Evolutionary conservation across 2,888 invertebrate species (phyloP).

Genomic region (Phortica okadai): DNA sequence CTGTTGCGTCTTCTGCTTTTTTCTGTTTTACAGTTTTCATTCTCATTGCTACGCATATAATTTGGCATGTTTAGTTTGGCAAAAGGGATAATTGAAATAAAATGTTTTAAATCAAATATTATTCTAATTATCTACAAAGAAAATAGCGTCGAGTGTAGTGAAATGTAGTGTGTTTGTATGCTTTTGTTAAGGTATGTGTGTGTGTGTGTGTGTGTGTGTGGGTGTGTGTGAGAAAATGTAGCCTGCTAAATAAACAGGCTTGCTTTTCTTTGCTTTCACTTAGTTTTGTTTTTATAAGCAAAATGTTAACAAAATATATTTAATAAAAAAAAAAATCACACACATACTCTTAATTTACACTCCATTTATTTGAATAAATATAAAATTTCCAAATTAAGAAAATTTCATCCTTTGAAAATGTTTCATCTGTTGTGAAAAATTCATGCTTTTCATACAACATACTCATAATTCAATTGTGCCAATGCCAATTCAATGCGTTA

Average conservation of each 20-base stretch:
- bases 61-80: conserved; percentile 51
- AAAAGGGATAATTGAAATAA: conserved; percentile 65
- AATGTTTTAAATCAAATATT: conserved; percentile 70
- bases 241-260: conserved; percentile 1
- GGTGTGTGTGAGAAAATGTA: background rate
- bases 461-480: background rate
- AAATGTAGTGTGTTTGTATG: conserved; percentile 5
- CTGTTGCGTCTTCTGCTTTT: conserved; percentile 33
- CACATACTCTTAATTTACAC: background rate
- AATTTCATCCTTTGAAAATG: background rate
- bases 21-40: conserved; percentile 22
- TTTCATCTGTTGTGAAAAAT: background rate
- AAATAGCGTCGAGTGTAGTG: conserved; percentile 52
- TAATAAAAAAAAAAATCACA: too few relatives aligned
- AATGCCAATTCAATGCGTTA: background rate
- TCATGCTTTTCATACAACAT: background rate
- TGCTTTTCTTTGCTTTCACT: background rate
- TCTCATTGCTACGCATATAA: conserved; percentile 23
- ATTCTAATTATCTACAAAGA: conserved; percentile 65
- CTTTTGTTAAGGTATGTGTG: too few relatives aligned
- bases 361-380: background rate
- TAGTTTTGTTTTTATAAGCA: background rate
- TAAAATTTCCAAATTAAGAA: background rate
- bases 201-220: conserved; percentile 6
- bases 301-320: too few relatives aligned